These are phyloP conservation scores for Paradoxurus hermaphroditus DNA, from an alignment of 2,113 vertebrate genomes.

Conservation along the genomic window DNA sequence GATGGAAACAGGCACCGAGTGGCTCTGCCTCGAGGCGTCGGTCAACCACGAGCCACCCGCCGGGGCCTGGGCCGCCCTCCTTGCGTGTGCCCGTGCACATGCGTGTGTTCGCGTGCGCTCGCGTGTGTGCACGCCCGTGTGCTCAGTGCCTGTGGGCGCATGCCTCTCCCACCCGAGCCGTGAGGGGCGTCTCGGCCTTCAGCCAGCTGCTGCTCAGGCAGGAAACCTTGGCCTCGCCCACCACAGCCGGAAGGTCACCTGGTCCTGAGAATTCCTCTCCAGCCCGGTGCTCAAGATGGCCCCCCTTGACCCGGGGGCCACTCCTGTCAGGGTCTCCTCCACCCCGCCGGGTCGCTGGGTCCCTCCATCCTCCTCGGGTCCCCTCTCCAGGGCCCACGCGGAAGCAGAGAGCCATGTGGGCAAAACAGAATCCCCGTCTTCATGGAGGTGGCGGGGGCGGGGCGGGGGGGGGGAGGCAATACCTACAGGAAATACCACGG, in stretches of 20 bases:
- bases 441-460: rapidly evolving
- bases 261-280: background rate
- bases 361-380: rapidly evolving
- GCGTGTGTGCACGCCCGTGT: background rate
- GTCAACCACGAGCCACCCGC: background rate
- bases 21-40: background rate
- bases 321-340: background rate
- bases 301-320: background rate
- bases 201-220: background rate
- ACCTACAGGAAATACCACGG: rapidly evolving
- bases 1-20: background rate
- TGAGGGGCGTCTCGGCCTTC: background rate
- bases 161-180: background rate
- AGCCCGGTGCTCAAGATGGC: background rate
- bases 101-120: background rate
- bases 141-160: rapidly evolving
- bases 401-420: background rate
- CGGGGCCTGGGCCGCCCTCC: background rate
- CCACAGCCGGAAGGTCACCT: rapidly evolving
- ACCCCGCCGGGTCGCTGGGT: background rate
- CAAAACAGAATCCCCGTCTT: rapidly evolving
- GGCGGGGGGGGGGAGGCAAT: rapidly evolving
- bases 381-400: background rate
- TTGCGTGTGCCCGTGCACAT: rapidly evolving
- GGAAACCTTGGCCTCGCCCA: background rate